Conservation (phyloP, 2,797 vertebrate genomes). For the Pseudochirops cupreus region DNA sequence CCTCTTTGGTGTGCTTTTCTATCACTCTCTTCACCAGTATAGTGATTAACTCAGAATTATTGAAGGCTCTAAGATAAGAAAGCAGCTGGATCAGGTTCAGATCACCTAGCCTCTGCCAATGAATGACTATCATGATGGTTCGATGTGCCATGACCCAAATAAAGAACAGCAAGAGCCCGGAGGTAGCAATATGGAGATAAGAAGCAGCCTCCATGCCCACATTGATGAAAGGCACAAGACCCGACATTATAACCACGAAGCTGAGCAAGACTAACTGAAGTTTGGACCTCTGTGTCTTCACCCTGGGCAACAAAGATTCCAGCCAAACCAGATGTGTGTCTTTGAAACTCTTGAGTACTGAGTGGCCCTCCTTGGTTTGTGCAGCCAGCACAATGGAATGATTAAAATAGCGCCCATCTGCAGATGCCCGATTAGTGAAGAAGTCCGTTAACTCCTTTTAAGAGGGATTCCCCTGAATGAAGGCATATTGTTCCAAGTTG, state of each 20-base stretch:
- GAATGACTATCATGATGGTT: conserved; percentile 81
- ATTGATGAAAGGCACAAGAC: conserved; percentile 81
- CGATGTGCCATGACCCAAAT: conserved; percentile 79
- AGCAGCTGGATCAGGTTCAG: conserved; percentile 83
- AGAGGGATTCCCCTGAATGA: conserved; percentile 80
- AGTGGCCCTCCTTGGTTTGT: conserved; percentile 67
- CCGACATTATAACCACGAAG: conserved; percentile 72
- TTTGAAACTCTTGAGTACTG: conserved; percentile 85
- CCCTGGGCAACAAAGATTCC: conserved; percentile 80
- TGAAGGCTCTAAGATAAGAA: conserved; percentile 83
- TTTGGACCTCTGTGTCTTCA: conserved; percentile 79
- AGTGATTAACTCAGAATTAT: conserved; percentile 82
- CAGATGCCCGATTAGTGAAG: conserved; percentile 59
- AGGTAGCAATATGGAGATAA: conserved; percentile 81
- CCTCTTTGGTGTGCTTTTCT: conserved; percentile 83
- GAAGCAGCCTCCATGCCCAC: conserved; percentile 83
- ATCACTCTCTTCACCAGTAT: conserved; percentile 80
- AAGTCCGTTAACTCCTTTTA: conserved; percentile 65
- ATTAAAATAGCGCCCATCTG: conserved; percentile 83
- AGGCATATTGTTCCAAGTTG: conserved; percentile 83
- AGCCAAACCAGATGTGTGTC: conserved; percentile 82
- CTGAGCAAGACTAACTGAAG: conserved; percentile 79
- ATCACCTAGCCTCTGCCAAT: conserved; percentile 76
- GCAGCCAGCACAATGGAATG: conserved; percentile 80
- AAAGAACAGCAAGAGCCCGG: conserved; percentile 80